Conservation (phyloP, 2,888 invertebrate genomes). For the Anaspis maculata region DNA sequence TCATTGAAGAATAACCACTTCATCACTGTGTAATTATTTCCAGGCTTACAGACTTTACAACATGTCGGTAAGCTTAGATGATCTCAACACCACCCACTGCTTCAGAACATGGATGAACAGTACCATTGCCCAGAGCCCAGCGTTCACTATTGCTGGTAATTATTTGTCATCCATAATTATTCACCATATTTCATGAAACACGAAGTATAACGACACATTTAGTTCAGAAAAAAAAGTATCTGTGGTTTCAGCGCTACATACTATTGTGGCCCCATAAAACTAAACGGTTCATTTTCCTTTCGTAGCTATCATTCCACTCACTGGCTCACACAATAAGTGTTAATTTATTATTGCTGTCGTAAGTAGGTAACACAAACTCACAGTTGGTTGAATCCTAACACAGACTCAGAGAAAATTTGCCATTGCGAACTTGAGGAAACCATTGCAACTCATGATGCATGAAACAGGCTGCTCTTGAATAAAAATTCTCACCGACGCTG, state of each 20-base stretch:
- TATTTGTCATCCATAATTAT: slow-evolving; percentile 2
- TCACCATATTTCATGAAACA: neutral
- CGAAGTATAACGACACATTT: neutral
- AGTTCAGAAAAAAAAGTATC: neutral
- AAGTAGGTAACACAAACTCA: too few relatives aligned
- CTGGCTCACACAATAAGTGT: too few relatives aligned
- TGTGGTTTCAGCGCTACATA: neutral
- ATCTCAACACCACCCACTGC: slow-evolving; percentile 57
- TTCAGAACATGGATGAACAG: slow-evolving; percentile 65
- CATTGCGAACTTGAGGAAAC: too few relatives aligned
- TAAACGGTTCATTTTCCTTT: too few relatives aligned
- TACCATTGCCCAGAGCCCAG: slow-evolving; percentile 73
- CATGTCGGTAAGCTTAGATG: slow-evolving; percentile 48
- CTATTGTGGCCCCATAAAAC: neutral
- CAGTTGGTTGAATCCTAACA: too few relatives aligned
- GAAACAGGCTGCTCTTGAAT: too few relatives aligned
- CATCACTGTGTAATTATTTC: too few relatives aligned
- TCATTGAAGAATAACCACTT: neutral
- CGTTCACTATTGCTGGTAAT: slow-evolving; percentile 64
- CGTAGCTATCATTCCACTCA: neutral
- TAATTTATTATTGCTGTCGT: too few relatives aligned
- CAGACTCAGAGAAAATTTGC: too few relatives aligned
- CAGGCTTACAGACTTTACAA: slow-evolving; percentile 45
- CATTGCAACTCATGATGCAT: too few relatives aligned
- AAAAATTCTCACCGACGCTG: too few relatives aligned